Base-by-base conservation (phyloP, 1,140 invertebrate genomes). In the Prorops nasuta region DNA sequence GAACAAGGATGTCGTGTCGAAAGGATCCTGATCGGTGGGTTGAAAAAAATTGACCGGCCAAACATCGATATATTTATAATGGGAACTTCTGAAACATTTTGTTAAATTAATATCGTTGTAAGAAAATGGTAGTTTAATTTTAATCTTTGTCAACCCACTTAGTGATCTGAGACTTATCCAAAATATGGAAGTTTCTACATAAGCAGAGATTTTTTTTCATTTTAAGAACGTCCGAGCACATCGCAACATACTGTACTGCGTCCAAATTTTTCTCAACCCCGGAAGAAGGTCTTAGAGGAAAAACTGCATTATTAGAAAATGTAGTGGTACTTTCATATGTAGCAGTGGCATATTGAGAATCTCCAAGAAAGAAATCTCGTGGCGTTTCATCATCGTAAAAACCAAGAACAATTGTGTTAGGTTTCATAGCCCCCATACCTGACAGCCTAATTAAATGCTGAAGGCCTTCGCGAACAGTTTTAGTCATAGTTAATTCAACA, bases 361-460 rank as follows among this genome's bases (percentile, higher is more conserved):
- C 60, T 28, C 10, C 4, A 48, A 80, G 68, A 47, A 94, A 89
- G 66, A 92, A 94, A 67, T 96, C 89, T 21, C 73, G 69, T 3
- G 87, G 88, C 3, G 77, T 58, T 50, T 88, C 81, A 14, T 86
- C 81, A 60, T 95, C 92, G 41, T 94, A 87, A 77, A 98, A 98
- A 3, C 95, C 90, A 34, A 94, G 76, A 31, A 92, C 79, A 44
- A 99, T 91, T 0, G 96, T 98, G 70, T 99, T 98, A 0, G 96
- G 96, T 72, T 98, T 98, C 96, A 99, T 98, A 6, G 96, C 97
- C 2, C 97, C 97, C 60, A 99, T 84, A 8, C 97, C 97, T 12
- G 93, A 90, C 35, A 98, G 77, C 20, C 96, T 81, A 17, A 96
- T 86, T 36, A 99, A 79, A 72, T 99, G 96, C 50, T 93, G 90